These are phyloP conservation scores for Dicycla oo DNA, from an alignment of 2,888 invertebrate genomes.

Conservation along the genomic window DNA sequence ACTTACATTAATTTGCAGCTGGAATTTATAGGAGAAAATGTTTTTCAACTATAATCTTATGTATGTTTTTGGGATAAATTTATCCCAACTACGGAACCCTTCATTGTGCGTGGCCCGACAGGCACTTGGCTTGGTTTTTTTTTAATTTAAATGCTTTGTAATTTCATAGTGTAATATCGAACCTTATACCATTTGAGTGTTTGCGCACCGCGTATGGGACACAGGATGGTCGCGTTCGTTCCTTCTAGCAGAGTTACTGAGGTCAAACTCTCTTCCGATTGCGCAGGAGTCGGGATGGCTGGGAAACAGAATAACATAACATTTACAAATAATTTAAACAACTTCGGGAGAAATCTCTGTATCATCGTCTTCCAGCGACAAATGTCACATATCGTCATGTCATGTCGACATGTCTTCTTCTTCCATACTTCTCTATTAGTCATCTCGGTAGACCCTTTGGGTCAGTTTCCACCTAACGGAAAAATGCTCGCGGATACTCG, in stretches of 20 bases:
- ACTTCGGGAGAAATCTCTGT: not conserved
- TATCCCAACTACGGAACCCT: too few relatives aligned
- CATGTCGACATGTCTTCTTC: not conserved
- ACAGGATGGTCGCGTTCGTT: slow-evolving; percentile 69
- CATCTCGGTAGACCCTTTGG: not conserved
- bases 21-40: too few relatives aligned
- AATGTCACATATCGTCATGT: not conserved
- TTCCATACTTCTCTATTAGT: not conserved
- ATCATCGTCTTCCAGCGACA: not conserved
- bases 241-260: slow-evolving; percentile 76
- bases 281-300: slow-evolving; percentile 76
- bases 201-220: slow-evolving; percentile 74
- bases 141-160: slow-evolving; percentile 18
- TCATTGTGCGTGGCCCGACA: too few relatives aligned
- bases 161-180: slow-evolving; percentile 70
- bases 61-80: too few relatives aligned
- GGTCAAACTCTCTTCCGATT: slow-evolving; percentile 73
- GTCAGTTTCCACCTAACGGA: too few relatives aligned
- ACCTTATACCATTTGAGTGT: slow-evolving; percentile 89
- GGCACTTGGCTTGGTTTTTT: too few relatives aligned
- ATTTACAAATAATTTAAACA: not conserved
- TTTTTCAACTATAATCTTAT: too few relatives aligned
- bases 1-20: too few relatives aligned
- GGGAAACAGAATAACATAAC: slow-evolving; percentile 4
- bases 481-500: too few relatives aligned